Base-by-base conservation (phyloP, 1,140 invertebrate species). In the Mizuhopecten yessoensis region DNA sequence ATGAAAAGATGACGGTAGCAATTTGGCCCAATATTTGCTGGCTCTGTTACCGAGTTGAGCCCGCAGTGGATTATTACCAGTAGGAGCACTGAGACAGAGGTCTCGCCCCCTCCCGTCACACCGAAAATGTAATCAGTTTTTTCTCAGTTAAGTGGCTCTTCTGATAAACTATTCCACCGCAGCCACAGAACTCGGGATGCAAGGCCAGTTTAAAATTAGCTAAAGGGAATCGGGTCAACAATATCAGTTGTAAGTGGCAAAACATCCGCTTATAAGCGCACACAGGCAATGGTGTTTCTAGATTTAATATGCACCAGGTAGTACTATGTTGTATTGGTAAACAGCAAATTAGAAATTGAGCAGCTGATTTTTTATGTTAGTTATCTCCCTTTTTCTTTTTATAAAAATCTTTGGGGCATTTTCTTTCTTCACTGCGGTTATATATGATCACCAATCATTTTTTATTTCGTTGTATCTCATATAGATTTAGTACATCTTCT, bases 91-190 rank as follows among this genome's bases (percentile, higher is more conserved):
- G n/a, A n/a, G 57, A 75, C 57, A 75, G 57, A 75, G 57, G 57
- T 75, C 57, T 75, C 57, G n/a, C 57, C 57, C 57, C 57, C 57
- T 75, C 57, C 57, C 57, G 20, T 5, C n/a, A 75, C 11, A 29
- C 57, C 5, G 23, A 75, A 75, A 75, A 29, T 75, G 23, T 75
- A 75, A 75, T 75, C 57, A 75, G 57, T 75, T 75, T 75, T 39
- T 75, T 75, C 57, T 29, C 57, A 75, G 57, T 75, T 29, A 75
- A 75, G 57, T 75, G 57, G 57, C 57, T 75, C 9, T 75, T 17
- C 23, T 75, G 57, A 75, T 75, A 75, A 75, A n/a, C 45, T 49
- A 49, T 75, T 75, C 57, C 57, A 7, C 57, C 23, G 57, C 57
- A 75, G 57, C 23, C 57, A 1, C 57, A n/a, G 57, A 3, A n/a